These are phyloP conservation scores for Acanthaster planci DNA, from an alignment of 35 echinoderm and acorn worm species.

Conservation along the genomic window DNA sequence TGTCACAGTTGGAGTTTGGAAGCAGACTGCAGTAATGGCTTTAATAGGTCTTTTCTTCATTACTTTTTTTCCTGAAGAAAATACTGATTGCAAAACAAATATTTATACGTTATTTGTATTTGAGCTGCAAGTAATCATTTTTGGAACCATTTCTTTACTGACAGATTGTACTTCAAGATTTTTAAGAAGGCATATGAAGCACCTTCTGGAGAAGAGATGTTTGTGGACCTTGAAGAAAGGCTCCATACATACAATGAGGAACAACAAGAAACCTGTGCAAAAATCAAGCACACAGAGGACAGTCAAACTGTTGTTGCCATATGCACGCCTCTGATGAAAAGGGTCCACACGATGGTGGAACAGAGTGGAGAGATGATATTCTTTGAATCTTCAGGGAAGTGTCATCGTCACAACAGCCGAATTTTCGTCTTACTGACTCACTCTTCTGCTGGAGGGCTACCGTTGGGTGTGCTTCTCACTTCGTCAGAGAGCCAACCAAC, in stretches of 20 bases:
- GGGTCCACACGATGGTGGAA: slow-evolving; percentile 26
- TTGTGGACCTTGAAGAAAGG: slow-evolving; percentile 27
- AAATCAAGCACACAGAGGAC: slow-evolving; percentile 9
- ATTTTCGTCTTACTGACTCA: slow-evolving; percentile 50
- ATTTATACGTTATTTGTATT: no score
- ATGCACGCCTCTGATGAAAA: slow-evolving; percentile 60
- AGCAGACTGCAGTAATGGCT: no score
- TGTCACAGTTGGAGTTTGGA: no score
- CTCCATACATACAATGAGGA: slow-evolving; percentile 40
- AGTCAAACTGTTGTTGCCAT: slow-evolving; percentile 37
- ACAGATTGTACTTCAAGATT: slow-evolving; percentile 48
- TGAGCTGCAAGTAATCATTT: neutral
- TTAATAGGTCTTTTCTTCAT: no score
- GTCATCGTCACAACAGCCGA: neutral
- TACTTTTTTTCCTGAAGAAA: no score
- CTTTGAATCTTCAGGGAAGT: slow-evolving; percentile 21
- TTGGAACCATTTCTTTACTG: slow-evolving; percentile 4
- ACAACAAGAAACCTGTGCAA: slow-evolving; percentile 16
- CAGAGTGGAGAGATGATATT: slow-evolving; percentile 49
- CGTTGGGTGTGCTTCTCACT: slow-evolving; percentile 47
- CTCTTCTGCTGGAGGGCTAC: slow-evolving; percentile 35
- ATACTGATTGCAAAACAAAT: no score
- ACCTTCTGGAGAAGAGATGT: slow-evolving; percentile 30
- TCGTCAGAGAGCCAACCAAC: slow-evolving; percentile 36
- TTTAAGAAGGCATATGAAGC: slow-evolving; percentile 26